Conservation (phyloP, 2,113 vertebrate species). For the Alligator sinensis region DNA sequence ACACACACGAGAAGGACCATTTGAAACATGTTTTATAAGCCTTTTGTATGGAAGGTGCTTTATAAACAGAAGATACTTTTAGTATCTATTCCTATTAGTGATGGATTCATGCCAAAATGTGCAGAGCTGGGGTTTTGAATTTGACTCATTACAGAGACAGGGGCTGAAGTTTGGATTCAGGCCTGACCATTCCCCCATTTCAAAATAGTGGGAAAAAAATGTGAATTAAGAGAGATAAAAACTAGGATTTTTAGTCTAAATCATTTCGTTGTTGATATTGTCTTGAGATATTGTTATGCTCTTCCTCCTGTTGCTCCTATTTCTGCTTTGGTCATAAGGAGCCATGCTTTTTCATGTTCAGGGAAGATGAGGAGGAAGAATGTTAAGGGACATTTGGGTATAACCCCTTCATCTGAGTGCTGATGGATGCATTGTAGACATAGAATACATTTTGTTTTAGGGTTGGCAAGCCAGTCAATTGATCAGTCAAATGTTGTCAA, state of each 20-base stretch:
- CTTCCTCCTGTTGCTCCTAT: no score
- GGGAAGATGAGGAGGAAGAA: neutral
- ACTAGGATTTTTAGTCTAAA: rapidly evolving
- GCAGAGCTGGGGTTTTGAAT: neutral
- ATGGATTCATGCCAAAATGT: neutral
- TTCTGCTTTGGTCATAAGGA: no score
- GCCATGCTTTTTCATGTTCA: no score
- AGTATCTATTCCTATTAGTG: no score
- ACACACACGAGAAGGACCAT: rapidly evolving
- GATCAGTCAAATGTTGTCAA: no score
- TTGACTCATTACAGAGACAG: neutral
- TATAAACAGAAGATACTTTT: neutral
- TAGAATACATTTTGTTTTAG: neutral
- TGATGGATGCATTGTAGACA: neutral
- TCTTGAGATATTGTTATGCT: neutral
- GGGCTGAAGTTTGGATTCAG: neutral
- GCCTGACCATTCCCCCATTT: neutral
- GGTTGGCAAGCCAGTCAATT: no score
- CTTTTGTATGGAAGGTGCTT: rapidly evolving
- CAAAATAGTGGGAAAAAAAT: neutral
- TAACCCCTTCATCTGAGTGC: neutral
- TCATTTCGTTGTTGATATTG: neutral
- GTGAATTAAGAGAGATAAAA: neutral
- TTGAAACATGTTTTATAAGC: neutral
- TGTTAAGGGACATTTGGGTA: neutral